phyloP scores from a whole-genome alignment of 2,797 vertebrate species.

The Sebastolobus alascanus region DNA sequence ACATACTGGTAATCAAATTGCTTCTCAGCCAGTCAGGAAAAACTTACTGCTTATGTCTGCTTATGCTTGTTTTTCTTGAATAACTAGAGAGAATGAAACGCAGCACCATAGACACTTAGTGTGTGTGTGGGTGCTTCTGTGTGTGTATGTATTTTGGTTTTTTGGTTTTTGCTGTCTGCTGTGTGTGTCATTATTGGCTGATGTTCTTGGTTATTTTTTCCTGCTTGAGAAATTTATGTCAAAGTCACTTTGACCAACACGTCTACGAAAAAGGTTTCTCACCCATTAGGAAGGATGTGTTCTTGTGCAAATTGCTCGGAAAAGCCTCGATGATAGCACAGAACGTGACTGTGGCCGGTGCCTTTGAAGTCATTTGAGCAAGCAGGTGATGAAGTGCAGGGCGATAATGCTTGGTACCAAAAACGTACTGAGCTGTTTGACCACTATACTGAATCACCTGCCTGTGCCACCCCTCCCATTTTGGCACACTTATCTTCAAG shows the following conservation, averaged over 20 bases:
- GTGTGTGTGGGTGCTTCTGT: conserved; percentile 2
- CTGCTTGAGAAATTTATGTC: not conserved
- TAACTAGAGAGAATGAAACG: not conserved
- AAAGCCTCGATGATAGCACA: not conserved
- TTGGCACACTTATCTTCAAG: conserved; percentile 37
- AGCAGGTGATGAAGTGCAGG: not conserved
- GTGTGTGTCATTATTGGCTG: not conserved
- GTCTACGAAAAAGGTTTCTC: not conserved
- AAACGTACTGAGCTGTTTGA: not conserved
- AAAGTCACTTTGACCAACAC: not conserved
- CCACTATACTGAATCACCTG: conserved; percentile 19
- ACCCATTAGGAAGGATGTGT: not conserved
- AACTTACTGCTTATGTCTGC: not conserved
- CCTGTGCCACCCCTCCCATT: not conserved
- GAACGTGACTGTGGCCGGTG: not conserved
- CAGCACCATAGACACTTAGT: conserved; percentile 2
- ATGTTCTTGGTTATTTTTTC: not conserved
- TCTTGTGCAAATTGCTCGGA: not conserved
- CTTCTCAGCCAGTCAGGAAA: conserved; percentile 5
- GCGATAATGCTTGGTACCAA: not conserved
- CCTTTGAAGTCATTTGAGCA: not conserved
- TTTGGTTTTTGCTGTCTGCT: not conserved
- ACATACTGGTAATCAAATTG: not conserved
- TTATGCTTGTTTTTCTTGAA: conserved; percentile 3
- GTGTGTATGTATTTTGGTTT: conserved; percentile 9